A percentile compares a stretch with the other conserved stretches of the same genome.
These are phyloP conservation scores for Meloe dianella DNA, from an alignment of 2,888 invertebrate species.

Conservation along the genomic window DNA sequence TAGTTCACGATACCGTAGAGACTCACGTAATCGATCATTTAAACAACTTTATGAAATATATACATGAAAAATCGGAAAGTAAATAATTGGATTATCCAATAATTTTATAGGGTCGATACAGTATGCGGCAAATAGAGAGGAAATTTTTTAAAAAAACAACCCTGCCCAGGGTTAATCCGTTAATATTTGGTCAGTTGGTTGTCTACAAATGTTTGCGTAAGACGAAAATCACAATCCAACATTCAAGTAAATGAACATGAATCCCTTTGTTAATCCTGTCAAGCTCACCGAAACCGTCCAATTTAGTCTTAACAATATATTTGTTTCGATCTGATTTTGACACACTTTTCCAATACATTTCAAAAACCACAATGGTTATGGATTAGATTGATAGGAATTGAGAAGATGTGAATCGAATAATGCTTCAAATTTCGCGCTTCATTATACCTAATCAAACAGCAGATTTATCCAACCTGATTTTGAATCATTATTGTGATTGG, in stretches of 20 bases:
- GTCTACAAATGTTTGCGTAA: slow-evolving; percentile 43
- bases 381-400: no score
- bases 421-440: not conserved
- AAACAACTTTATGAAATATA: not conserved
- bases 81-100: not conserved
- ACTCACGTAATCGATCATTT: slow-evolving; percentile 12
- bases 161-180: not conserved
- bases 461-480: not conserved
- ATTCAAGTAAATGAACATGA: slow-evolving; percentile 50
- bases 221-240: slow-evolving; percentile 48
- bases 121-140: not conserved
- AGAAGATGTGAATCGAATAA: no score
- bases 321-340: not conserved
- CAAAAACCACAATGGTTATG: not conserved
- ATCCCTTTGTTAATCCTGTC: slow-evolving; percentile 48
- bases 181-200: not conserved
- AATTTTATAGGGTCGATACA: not conserved
- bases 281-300: not conserved
- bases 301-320: not conserved
- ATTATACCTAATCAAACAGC: not conserved
- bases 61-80: not conserved
- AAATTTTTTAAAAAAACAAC: not conserved
- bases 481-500: not conserved
- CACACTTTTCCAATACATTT: not conserved
- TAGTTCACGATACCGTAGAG: slow-evolving; percentile 1